These are phyloP conservation scores for Steinernema carpocapsae DNA, from an alignment of 2,888 invertebrate genomes.

Conservation along the genomic window DNA sequence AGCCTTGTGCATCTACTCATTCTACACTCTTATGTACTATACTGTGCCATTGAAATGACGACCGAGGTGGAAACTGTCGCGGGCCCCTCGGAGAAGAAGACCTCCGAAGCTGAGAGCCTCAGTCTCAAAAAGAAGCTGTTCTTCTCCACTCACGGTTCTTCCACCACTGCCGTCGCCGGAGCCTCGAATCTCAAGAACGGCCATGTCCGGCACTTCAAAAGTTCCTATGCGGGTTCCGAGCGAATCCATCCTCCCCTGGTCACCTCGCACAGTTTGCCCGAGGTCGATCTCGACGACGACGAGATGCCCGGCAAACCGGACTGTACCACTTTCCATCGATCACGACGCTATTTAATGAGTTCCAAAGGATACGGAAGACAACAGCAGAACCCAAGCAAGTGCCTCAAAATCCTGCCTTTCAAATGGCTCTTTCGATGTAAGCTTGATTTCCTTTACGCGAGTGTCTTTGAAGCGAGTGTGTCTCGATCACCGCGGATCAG, in stretches of 20 bases:
- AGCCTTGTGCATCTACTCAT: background rate
- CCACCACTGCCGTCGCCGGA: background rate
- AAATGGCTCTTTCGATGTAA: conserved; percentile 35
- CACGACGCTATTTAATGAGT: conserved; percentile 20
- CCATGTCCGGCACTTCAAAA: background rate
- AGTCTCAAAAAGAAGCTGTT: conserved; percentile 12
- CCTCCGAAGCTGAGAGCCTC: background rate
- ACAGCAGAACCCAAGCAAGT: conserved; percentile 28
- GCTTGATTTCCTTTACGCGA: background rate
- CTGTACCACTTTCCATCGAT: conserved; percentile 28
- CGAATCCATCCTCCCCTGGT: conserved; percentile 12
- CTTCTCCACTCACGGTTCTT: conserved; percentile 9
- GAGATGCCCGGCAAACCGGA: conserved; percentile 30
- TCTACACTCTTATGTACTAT: background rate
- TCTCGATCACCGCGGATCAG: background rate
- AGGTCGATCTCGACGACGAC: background rate
- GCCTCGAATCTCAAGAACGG: background rate
- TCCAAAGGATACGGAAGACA: conserved; percentile 26
- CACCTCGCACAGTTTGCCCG: conserved; percentile 21
- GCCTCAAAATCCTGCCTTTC: conserved; percentile 33
- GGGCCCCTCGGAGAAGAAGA: conserved; percentile 14
- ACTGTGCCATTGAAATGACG: background rate
- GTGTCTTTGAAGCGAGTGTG: background rate
- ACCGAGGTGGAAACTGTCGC: conserved; percentile 26
- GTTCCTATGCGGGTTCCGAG: background rate